Base-by-base conservation (phyloP, 2,888 invertebrate species). In the Perizoma affinitatum region DNA sequence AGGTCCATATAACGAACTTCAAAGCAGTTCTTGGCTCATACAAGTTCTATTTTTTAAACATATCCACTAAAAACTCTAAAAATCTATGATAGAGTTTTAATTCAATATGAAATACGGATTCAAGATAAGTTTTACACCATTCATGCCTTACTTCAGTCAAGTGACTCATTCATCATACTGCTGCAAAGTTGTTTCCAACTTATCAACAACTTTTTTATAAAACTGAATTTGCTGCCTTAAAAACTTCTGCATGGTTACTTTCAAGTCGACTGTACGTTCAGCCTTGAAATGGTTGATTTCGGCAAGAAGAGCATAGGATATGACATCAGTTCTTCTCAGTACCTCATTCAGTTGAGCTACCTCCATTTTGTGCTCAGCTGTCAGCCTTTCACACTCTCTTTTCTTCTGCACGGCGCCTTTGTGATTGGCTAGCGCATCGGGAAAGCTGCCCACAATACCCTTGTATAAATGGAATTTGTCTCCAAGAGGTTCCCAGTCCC, bases 391-490 rank as follows among this genome's bases (percentile, higher is more conserved):
- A 81, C 97, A 97, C 74, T 99, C 98, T 74, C 96, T 95, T 68
- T 96, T 95, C 84, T 98, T 98, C 74, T 97, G 96, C 68, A 98
- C 94, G 1, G 97, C 96, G 73, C 95, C 97, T 93, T 97, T 98
- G 80, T 98, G 98, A 70, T 98, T 96, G 49, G 95, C 95, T 58
- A 98, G 93, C 54, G 97, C 96, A 74, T 98, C 98, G 0, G 99
- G 99, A 79, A 98, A 97, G 62, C 95, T 95, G 59, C 95, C 95
- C 6, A 99, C 95, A 56, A 99, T 95, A 54, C 99, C 99, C 85
- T 97, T 97, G 90, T 99, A 99, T 72, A 99, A 96, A 80, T 98
- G 98, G 68, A 99, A 93, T 72, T 96, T 96, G 85, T 99, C 98
- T 47, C 96, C 95, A 36, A 99, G 93, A 0, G 97, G 97, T 74